Evolutionary conservation across 2,113 vertebrate species (phyloP), one percentile per base, ranked within the genome.

Genomic region (Erinaceus europaeus): DNA sequence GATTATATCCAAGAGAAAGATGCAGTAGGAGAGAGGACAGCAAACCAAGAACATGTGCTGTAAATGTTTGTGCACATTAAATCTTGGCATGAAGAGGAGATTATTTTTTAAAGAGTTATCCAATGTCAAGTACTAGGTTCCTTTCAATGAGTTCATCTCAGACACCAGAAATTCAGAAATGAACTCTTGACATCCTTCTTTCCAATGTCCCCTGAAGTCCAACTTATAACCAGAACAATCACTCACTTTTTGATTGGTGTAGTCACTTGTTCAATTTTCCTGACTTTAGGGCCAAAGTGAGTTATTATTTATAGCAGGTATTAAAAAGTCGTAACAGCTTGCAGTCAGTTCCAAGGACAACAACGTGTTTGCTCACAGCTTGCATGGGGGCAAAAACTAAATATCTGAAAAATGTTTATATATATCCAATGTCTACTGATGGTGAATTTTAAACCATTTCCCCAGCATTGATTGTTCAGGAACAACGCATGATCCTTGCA

Each of bases 201-300:
- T 32, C 21, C 65, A n/a, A n/a, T 34, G 52, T 62, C 21, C 18
- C 23, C 62, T 18, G 13, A 59, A 48, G 44, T 71, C 68, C 29
- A 71, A 32, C 46, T 64, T n/a, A 32, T 42, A 89, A 62, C 29
- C 74, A 85, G 55, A 59, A 20, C 14, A 48, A 25, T 55, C 62
- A 68, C 32, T 84, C 32, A 65, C 52, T 79, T 44, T 59, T 64
- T 61, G 29, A 57, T 91, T 72, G 69, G 15, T 59, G 65, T 75
- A 86, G 62, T 14, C 40, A 64, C 62, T 68, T 73, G 12, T 44
- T 84, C 86, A 71, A n/a, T 77, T 78, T 81, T 84, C 40, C 65
- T 34, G 73, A 71, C 46, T 82, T 65, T 44, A 52, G 52, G 42
- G 44, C 27, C 75, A 44, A 76, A 72, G 72, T 25, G 10, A 87